Base-by-base conservation (phyloP, 2,888 invertebrate species). In the Danaus chrysippus region DNA sequence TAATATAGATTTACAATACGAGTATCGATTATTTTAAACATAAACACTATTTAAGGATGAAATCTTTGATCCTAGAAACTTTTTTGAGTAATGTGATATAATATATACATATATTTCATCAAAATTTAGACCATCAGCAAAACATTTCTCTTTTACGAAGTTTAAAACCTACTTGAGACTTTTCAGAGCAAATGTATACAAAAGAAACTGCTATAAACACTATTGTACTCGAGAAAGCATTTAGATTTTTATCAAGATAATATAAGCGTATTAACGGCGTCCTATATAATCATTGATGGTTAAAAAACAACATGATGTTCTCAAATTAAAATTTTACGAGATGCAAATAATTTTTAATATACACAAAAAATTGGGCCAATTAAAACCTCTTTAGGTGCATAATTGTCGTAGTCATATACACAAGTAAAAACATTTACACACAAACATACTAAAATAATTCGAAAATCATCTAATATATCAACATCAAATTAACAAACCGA, bases 1-100 rank as follows among this genome's bases (percentile, higher is more conserved):
- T 61, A 61, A 59, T 59, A 65, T 57, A 59, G 61, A 62, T 70
- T 43, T 19, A 43, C 46, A 19, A 46, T 43, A 46, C 57, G 17
- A 11, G 10, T 3, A 49, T 34, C 8, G 23, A 5, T 34, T 5
- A 34, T 34, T 8, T 6, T 34, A 8, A 5, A 34, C 23, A 34
- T 34, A 34, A 34, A 34, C 3, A 34, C 23, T 15, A 49, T 9
- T 10, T 17, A 17, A 10, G 15, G 11, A 17, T 17, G 15, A 17
- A 17, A 10, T 49, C 10, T 49, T 17, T 49, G 10, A 17, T 49
- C 8, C 1, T 46, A 1, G 6, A 5, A 13, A 13, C 15, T 3
- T 46, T 46, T n/a, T 1, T 9, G 42, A 42, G 11, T 42, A 42
- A 10, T 42, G 42, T n/a, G n/a, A n/a, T n/a, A n/a, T n/a, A n/a